These are phyloP conservation scores for Luperina nickerlii DNA, from an alignment of 2,888 invertebrate genomes.

Conservation along the genomic window DNA sequence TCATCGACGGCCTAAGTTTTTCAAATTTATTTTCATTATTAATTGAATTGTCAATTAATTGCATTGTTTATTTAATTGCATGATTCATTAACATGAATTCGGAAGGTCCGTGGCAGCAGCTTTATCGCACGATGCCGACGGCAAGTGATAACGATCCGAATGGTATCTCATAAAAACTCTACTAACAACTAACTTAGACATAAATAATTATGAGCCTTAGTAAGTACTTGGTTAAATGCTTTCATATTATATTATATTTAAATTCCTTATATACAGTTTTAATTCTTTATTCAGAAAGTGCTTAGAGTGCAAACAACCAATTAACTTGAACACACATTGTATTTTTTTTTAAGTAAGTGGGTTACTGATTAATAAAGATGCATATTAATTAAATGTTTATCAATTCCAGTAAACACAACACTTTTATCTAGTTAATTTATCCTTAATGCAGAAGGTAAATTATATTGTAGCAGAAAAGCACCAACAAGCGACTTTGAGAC, in stretches of 20 bases:
- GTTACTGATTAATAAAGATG: slow-evolving; percentile 37
- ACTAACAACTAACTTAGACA: slow-evolving; percentile 7
- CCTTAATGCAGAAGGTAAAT: not conserved
- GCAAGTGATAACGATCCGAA: slow-evolving; percentile 39
- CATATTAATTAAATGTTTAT: slow-evolving; percentile 43
- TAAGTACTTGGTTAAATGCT: slow-evolving; percentile 1
- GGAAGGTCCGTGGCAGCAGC: not conserved
- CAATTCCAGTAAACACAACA: slow-evolving; percentile 33
- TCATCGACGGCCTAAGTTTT: not conserved
- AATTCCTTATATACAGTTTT: not conserved
- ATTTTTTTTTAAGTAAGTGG: slow-evolving; percentile 25
- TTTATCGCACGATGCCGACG: slow-evolving; percentile 47
- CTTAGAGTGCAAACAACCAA: slow-evolving; percentile 14
- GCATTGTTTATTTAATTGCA: not conserved
- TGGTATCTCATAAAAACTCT: slow-evolving; percentile 10
- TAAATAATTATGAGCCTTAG: slow-evolving; percentile 3
- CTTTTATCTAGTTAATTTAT: slow-evolving; percentile 4
- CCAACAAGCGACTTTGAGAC: slow-evolving; percentile 10
- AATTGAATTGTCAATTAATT: not conserved
- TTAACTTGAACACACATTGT: slow-evolving; percentile 26
- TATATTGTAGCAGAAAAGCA: slow-evolving; percentile 32
- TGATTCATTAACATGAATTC: slow-evolving; percentile 2
- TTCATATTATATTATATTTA: not conserved
- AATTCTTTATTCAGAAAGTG: not conserved
- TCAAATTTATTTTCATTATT: not conserved